Evolutionary conservation across 2,888 invertebrate genomes (phyloP), one percentile per base, ranked within the genome.

Genomic region (Sepioteuthis lessoniana): DNA sequence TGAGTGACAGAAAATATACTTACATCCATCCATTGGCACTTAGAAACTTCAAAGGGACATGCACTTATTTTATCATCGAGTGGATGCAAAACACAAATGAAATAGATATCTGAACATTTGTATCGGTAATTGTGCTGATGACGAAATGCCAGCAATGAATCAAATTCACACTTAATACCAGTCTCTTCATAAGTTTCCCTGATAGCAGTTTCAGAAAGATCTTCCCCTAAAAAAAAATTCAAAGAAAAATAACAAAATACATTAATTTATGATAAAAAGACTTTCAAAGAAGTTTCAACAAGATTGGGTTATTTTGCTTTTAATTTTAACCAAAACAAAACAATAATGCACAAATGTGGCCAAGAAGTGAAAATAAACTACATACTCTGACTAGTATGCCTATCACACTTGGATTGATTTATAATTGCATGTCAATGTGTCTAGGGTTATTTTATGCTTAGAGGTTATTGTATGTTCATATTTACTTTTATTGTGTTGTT

Each of bases 121-220:
- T 98, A 99, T 97, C 98, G 98, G 94, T 98, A 98, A 42, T 96
- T 97, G 96, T 98, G 98, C 38, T 98, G 98, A 96, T 99, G 99
- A 95, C 99, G 98, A 93, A 99, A 97, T 93, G 98, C 98, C 2
- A 99, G 97, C 94, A 99, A 97, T 37, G 98, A 98, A 94, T 98
- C 98, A 97, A 98, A 99, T 96, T 98, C 98, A 0, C 98, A 98
- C 95, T 98, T 97, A 94, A 99, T 98, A 93, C 98, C 98, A 0
- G 99, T 99, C 97, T 99, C 99, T 97, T 99, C 99, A 94, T 98
- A 97, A 0, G 99, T 98, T 97, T 99, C 99, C 95, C 99, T 98
- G 94, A 98, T 98, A 0, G 98, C 98, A 31, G 99, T 98, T 96
- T 98, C 98, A 94, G 98, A 98, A 91, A 99, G 97, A 96, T 98